phyloP scores from a whole-genome alignment of 2,888 invertebrate genomes.

The Pollenia angustigena region DNA sequence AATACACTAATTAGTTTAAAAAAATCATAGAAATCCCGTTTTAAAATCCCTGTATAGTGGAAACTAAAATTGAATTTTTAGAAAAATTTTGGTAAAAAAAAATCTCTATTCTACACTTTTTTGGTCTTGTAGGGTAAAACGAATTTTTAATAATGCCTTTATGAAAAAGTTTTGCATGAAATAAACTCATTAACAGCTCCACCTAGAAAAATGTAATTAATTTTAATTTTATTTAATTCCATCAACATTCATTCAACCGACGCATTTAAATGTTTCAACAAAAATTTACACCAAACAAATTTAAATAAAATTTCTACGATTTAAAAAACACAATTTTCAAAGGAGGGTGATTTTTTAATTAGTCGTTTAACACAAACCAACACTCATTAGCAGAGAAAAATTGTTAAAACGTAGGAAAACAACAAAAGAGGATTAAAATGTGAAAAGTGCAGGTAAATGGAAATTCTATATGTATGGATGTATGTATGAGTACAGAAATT shows the following conservation, averaged over 20 bases:
- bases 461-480: neutral
- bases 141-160: constrained; percentile 3
- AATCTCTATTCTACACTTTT: neutral
- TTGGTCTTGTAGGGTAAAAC: neutral
- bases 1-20: too few species aligned
- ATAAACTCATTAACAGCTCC: constrained; percentile 50
- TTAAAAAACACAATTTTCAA: constrained; percentile 40
- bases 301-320: constrained; percentile 47
- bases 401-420: constrained; percentile 3
- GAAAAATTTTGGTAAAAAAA: too few species aligned
- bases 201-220: constrained; percentile 47
- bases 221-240: constrained; percentile 47
- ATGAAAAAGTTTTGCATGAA: constrained; percentile 18
- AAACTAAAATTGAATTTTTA: too few species aligned
- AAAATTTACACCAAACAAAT: constrained; percentile 38
- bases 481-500: too few species aligned
- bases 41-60: too few species aligned
- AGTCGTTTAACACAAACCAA: constrained; percentile 4
- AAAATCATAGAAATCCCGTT: too few species aligned
- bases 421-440: constrained; percentile 54
- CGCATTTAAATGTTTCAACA: constrained; percentile 36
- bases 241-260: constrained; percentile 22
- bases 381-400: constrained; percentile 20
- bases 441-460: constrained; percentile 38
- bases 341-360: constrained; percentile 27